Evolutionary conservation across 2,113 vertebrate genomes (phyloP).

Genomic region (Aphyosemion australe): DNA sequence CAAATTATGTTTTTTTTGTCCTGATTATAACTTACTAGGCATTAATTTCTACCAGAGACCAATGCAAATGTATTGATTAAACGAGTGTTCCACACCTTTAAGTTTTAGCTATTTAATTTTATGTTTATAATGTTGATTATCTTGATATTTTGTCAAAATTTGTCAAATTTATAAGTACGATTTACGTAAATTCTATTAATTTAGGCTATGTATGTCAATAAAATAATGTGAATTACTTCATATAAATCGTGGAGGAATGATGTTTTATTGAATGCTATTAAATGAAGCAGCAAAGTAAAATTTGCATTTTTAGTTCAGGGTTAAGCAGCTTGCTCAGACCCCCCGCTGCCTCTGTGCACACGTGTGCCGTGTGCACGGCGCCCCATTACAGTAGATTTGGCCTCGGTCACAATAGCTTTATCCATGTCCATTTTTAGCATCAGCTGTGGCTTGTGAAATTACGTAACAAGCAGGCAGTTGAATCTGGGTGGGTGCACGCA

Average conservation of each 20-base stretch:
- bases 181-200: not conserved
- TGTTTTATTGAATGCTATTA: not conserved
- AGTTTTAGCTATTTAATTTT: too few relatives aligned
- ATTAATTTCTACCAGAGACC: too few relatives aligned
- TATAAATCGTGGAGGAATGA: not conserved
- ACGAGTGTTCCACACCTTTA: too few relatives aligned
- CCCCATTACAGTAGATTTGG: constrained; percentile 50
- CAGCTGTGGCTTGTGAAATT: constrained; percentile 76
- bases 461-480: constrained; percentile 62
- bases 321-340: constrained; percentile 40
- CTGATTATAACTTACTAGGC: too few relatives aligned
- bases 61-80: too few relatives aligned
- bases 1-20: too few relatives aligned
- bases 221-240: not conserved
- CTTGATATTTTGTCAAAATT: not conserved
- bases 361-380: constrained; percentile 11
- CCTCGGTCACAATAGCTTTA: constrained; percentile 78
- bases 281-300: constrained; percentile 10
- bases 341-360: constrained; percentile 17
- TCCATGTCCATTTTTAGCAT: constrained; percentile 76
- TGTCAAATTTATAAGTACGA: not conserved
- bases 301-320: constrained; percentile 8
- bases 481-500: constrained; percentile 64
- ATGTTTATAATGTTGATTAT: too few relatives aligned
- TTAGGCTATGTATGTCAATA: not conserved